Evolutionary conservation across 2,113 vertebrate species (phyloP), one percentile per base, ranked within the genome.

Genomic region (Acanthisitta chloris): DNA sequence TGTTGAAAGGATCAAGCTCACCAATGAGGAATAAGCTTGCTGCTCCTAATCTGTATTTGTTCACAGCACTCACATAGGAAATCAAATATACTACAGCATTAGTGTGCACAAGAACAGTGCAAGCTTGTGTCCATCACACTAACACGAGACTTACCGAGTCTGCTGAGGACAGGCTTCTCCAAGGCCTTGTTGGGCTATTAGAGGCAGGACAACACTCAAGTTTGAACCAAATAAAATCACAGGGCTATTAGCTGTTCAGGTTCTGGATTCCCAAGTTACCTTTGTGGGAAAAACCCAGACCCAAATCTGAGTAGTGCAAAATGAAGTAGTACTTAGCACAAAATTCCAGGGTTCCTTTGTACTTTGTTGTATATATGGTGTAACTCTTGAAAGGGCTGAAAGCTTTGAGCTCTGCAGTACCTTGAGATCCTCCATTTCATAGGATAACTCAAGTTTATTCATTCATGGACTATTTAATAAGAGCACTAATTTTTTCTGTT

Each of bases 141-240:
- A 62, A 73, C 0, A 4, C 2, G 11, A 87, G 40, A 81, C 83
- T 92, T 55, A 88, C 73, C 84, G 2, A 38, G 26, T 38, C 57
- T 92, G 42, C 77, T 62, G 69, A 43, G 65, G 46, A 88, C 49
- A 78, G 92, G 70, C 62, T 95, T 84, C 93, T 85, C 91, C 65
- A 21, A 49, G 69, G 69, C 64, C 23, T 33, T 57, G 18, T 2
- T 49, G 67, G 86, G 86, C 88, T 88, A 31, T 64, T 20, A 93
- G 73, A 87, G 61, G 92, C 70, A 90, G 95, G 90, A 82, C 70
- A 87, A 72, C 11, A 86, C 69, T 61, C 2, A 92, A 78, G 51
- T 81, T 43, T 92, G 91, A 87, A 89, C 57, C 78, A 96, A 81
- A 48, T 38, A 84, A 83, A 69, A 69, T 48, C 80, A 90, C 36